phyloP scores from a whole-genome alignment of 64 coral and sea anemone species.

The Acropora yongei region DNA sequence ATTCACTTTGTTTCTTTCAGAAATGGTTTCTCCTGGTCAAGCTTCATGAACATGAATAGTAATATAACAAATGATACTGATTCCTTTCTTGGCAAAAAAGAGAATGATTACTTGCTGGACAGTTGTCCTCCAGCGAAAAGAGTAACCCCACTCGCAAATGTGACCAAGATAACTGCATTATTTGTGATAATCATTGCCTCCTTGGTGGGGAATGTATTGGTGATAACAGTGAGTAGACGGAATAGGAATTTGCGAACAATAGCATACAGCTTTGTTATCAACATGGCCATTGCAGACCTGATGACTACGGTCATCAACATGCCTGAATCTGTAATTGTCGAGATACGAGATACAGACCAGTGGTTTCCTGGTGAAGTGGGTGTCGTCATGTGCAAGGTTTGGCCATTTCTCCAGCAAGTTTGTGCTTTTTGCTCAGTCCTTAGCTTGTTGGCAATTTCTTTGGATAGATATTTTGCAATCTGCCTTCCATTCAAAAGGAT shows the following conservation, averaged over 20 bases:
- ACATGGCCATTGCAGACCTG: constrained; percentile 54
- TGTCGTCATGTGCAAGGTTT: constrained; percentile 58
- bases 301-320: constrained; percentile 47
- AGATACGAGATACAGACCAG: constrained; percentile 31
- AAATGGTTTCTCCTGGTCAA: neutral
- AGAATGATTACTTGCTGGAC: neutral
- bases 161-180: constrained; percentile 28
- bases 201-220: constrained; percentile 41
- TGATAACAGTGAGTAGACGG: constrained; percentile 39
- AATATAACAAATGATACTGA: neutral
- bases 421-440: constrained; percentile 59
- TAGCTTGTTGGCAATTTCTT: constrained; percentile 56
- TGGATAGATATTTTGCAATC: constrained; percentile 62
- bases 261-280: constrained; percentile 50
- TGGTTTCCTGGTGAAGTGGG: constrained; percentile 45
- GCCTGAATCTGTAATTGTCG: constrained; percentile 35
- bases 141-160: neutral
- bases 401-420: constrained; percentile 43
- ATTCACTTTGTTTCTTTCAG: neutral
- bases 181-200: constrained; percentile 38
- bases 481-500: constrained; percentile 39
- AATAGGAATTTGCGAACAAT: constrained; percentile 21
- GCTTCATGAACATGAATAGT: neutral
- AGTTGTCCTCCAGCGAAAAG: neutral
- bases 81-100: neutral